Percentiles rank a stretch among this genome's conserved stretches.
Evolutionary conservation across 2,797 vertebrate species (phyloP).

Genomic region (Morelia viridis): DNA sequence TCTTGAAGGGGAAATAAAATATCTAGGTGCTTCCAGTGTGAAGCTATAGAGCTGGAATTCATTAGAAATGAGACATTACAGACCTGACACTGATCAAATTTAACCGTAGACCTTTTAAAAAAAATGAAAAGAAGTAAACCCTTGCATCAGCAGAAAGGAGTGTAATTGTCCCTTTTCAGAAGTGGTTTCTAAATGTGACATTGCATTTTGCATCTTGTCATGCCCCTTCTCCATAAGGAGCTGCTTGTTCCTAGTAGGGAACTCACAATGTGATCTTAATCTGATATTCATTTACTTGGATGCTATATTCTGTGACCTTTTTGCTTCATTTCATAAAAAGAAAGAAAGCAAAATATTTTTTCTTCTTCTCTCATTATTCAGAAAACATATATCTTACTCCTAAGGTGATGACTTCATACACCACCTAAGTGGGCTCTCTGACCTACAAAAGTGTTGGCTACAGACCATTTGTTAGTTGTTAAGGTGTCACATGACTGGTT

Average conservation of each 20-base stretch:
- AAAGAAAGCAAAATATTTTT: neutral
- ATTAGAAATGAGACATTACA: neutral
- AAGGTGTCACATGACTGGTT: neutral
- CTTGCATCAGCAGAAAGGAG: neutral
- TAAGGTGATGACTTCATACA: neutral
- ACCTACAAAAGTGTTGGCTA: neutral
- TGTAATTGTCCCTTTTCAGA: neutral
- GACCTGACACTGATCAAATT: neutral
- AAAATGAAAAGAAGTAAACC: neutral
- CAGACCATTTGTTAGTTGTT: neutral
- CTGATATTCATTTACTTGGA: neutral
- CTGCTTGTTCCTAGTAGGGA: neutral
- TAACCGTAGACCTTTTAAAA: no score
- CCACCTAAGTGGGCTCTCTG: neutral
- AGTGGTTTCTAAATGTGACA: neutral
- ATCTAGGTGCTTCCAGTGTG: neutral
- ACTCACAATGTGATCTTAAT: neutral
- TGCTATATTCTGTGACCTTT: neutral
- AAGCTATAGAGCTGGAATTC: neutral
- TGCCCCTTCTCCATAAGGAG: neutral
- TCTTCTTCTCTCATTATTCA: neutral
- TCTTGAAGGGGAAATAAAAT: neutral
- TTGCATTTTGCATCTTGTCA: neutral
- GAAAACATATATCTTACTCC: no score
- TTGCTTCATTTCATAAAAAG: neutral